Conservation (phyloP, 2,113 vertebrate species). For the Eolophus roseicapilla region DNA sequence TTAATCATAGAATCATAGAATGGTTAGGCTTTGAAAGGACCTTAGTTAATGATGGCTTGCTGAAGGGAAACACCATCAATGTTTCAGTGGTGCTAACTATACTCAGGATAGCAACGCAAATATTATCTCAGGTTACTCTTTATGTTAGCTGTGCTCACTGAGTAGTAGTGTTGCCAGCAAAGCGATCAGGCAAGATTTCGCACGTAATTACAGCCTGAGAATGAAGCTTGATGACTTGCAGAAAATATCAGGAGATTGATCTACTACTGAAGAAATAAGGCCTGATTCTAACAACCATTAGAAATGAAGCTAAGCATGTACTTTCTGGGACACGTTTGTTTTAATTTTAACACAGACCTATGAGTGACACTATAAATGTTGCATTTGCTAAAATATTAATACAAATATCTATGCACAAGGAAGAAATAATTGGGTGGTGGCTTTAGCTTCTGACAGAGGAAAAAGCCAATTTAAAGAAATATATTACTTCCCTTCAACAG, state of each 20-base stretch:
- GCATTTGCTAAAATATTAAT: constrained; percentile 73
- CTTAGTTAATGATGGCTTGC: neutral
- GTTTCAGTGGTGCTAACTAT: neutral
- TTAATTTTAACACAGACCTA: constrained; percentile 52
- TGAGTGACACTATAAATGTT: constrained; percentile 56
- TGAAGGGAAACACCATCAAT: neutral
- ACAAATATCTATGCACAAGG: constrained; percentile 55
- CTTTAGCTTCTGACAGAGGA: constrained; percentile 61
- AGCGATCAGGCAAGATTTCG: neutral
- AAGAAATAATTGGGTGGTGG: constrained; percentile 53
- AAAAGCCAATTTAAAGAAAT: constrained; percentile 56
- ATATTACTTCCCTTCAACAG: constrained; percentile 46
- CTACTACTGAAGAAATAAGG: constrained; percentile 28
- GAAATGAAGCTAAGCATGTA: constrained; percentile 20
- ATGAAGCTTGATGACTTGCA: neutral
- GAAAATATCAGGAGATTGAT: constrained; percentile 39
- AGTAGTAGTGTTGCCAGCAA: neutral
- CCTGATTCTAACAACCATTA: constrained; percentile 29
- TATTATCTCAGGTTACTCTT: neutral
- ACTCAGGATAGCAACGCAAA: neutral
- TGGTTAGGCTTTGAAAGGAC: neutral
- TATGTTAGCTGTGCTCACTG: neutral
- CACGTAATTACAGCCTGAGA: neutral
- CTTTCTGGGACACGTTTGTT: constrained; percentile 34
- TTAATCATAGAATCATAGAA: neutral